These are phyloP conservation scores for Hypsibius dujardini DNA, from an alignment of 1,140 invertebrate species.

Conservation along the genomic window DNA sequence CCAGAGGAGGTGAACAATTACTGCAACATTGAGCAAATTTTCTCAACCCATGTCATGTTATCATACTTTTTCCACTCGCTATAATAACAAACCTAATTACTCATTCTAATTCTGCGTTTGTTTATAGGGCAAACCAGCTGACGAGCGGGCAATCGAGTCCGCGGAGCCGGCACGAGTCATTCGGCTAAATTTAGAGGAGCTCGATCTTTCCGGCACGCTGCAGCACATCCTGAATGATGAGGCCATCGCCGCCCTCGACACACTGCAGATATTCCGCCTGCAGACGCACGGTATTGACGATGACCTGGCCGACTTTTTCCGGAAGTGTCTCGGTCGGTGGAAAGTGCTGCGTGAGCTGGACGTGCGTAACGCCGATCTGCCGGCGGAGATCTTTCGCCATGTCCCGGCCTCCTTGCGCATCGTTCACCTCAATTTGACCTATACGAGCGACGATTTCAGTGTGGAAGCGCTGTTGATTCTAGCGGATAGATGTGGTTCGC, in stretches of 20 bases:
- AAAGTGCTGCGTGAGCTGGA: not conserved
- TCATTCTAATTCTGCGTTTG: too few species aligned
- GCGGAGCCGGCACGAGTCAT: not conserved
- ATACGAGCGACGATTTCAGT: not conserved
- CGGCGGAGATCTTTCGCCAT: constrained; percentile 1
- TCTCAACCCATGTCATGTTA: too few species aligned
- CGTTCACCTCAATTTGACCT: constrained; percentile 1
- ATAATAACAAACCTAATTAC: too few species aligned
- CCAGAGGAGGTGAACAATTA: too few species aligned
- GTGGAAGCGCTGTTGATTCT: not conserved
- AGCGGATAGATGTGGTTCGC: not conserved
- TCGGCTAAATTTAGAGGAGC: constrained; percentile 16
- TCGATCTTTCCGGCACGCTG: constrained; percentile 3
- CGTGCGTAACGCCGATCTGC: not conserved
- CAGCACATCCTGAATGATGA: constrained; percentile 10
- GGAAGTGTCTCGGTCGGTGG: not conserved
- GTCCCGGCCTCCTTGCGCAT: constrained; percentile 6
- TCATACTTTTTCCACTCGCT: too few species aligned
- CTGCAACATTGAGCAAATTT: too few species aligned
- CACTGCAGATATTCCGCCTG: constrained; percentile 13
- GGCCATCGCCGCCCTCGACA: not conserved
- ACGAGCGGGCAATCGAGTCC: not conserved
- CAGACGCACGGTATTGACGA: constrained; percentile 16
- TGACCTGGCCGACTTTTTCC: not conserved
- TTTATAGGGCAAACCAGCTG: too few species aligned